Evolutionary conservation across 1,140 invertebrate genomes (phyloP).

Genomic region (Scylla paramamosain): DNA sequence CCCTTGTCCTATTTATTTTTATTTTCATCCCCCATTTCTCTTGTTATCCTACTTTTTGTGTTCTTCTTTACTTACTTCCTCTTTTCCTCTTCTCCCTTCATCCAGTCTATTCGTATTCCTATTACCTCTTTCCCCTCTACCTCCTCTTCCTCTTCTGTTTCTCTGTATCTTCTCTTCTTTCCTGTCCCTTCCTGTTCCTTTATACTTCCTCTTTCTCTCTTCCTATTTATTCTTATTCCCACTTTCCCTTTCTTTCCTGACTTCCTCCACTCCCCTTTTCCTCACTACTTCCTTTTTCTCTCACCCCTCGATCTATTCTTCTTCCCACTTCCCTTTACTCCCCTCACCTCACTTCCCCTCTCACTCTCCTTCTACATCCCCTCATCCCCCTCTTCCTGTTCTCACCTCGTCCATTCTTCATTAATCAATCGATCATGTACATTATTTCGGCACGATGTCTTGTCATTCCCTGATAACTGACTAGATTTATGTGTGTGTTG

Average conservation of each 20-base stretch:
- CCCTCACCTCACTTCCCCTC: background rate
- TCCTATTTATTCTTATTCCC: background rate
- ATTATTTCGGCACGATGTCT: too few relatives aligned
- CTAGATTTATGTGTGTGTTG: too few relatives aligned
- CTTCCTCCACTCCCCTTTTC: background rate
- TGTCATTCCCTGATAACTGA: too few relatives aligned
- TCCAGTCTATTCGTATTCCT: background rate
- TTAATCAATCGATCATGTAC: too few relatives aligned
- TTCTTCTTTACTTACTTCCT: background rate
- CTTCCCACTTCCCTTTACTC: background rate
- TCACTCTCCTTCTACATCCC: background rate
- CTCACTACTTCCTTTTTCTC: background rate
- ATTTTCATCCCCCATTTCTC: background rate
- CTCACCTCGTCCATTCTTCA: background rate
- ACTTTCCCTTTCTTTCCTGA: too few relatives aligned
- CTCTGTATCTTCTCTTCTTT: background rate
- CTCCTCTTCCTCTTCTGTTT: background rate
- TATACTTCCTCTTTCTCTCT: background rate
- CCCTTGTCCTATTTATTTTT: background rate
- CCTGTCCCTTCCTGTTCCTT: background rate
- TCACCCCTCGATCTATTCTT: background rate
- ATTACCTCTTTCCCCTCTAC: background rate
- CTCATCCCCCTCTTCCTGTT: background rate
- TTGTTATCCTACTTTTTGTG: background rate
- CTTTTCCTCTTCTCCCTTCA: background rate